Conservation (phyloP, 2,797 vertebrate species). For the Centropyge bicolor region DNA sequence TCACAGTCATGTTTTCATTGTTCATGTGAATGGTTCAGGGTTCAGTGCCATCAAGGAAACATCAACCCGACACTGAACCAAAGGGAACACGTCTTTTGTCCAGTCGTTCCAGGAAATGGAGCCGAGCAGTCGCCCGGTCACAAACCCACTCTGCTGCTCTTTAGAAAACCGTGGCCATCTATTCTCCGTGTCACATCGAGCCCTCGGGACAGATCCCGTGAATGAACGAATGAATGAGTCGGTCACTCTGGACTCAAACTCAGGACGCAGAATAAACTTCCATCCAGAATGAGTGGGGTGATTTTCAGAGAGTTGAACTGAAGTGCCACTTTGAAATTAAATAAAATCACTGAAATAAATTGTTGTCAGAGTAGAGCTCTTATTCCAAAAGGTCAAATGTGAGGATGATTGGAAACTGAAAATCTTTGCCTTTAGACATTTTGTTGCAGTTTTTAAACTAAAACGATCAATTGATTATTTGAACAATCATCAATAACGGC, state of each 20-base stretch:
- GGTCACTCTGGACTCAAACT: constrained; percentile 14
- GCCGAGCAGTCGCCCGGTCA: constrained; percentile 38
- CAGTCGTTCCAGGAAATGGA: constrained; percentile 52
- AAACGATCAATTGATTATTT: not conserved
- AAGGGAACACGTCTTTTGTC: constrained; percentile 8
- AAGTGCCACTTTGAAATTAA: not conserved
- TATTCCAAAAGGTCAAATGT: not conserved
- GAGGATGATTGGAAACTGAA: not conserved
- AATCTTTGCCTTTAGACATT: not conserved
- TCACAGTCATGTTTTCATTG: not conserved
- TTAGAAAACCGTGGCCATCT: constrained; percentile 33
- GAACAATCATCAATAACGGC: not conserved
- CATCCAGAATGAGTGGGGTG: not conserved
- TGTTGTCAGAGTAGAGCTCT: not conserved
- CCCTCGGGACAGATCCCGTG: constrained; percentile 7
- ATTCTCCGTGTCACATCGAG: constrained; percentile 27
- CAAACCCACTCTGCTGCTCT: constrained; percentile 17
- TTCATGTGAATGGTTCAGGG: not conserved
- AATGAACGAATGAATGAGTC: constrained; percentile 48
- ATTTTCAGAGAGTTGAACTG: not conserved
- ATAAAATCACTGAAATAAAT: not conserved
- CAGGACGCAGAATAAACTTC: no score
- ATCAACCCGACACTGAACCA: not conserved
- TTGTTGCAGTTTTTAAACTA: not conserved
- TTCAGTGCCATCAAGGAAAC: constrained; percentile 20